These are phyloP conservation scores for Dasyurus viverrinus DNA, from an alignment of 2,113 vertebrate genomes.

Conservation along the genomic window DNA sequence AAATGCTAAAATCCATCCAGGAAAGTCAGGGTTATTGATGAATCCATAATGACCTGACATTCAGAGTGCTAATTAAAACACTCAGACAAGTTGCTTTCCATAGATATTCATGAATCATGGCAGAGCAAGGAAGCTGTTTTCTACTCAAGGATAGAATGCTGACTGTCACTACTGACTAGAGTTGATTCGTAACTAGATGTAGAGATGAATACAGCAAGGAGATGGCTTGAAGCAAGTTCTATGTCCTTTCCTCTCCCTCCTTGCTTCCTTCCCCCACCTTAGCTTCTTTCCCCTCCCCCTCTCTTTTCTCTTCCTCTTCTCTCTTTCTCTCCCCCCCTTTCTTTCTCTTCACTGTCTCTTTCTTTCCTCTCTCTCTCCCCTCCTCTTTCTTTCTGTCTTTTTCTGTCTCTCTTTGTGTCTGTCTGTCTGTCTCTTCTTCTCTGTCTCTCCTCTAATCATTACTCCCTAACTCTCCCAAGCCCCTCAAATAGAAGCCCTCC, in stretches of 20 bases:
- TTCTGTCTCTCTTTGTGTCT: no score
- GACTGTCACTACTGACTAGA: background rate
- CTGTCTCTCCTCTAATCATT: background rate
- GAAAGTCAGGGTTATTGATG: background rate
- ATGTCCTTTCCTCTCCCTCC: background rate
- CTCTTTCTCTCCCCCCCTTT: no score
- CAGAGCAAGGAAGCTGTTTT: background rate
- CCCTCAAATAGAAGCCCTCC: background rate
- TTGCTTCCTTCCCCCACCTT: background rate
- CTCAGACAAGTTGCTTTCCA: background rate
- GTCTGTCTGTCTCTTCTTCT: background rate
- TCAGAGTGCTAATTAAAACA: constrained; percentile 5
- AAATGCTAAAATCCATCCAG: background rate
- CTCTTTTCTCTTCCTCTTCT: background rate
- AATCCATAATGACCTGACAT: background rate
- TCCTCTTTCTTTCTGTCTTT: background rate
- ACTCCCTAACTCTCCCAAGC: background rate
- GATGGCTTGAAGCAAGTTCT: background rate
- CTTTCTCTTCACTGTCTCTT: background rate
- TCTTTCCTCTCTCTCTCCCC: background rate
- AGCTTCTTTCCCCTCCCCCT: background rate
- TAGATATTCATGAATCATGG: background rate
- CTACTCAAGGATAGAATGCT: background rate
- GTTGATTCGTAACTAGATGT: background rate
- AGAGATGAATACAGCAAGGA: background rate